Conservation (phyloP, 2,113 vertebrate genomes). For the Scartelaos histophorus region DNA sequence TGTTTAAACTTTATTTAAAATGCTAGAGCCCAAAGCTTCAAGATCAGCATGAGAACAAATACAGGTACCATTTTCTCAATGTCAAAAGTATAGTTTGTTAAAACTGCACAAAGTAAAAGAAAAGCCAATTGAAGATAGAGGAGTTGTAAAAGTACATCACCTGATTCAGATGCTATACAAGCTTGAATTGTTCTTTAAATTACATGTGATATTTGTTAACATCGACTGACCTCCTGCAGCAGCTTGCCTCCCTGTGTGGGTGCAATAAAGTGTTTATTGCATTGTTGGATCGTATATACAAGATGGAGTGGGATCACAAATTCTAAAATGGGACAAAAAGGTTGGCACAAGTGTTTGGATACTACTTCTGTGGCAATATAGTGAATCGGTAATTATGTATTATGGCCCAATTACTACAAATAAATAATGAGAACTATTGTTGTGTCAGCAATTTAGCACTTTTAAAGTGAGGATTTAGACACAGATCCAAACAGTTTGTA, state of each 20-base stretch:
- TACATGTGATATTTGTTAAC: constrained; percentile 35
- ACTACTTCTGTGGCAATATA: constrained; percentile 22
- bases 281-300: constrained; percentile 73
- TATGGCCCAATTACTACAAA: constrained; percentile 28
- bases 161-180: constrained; percentile 68
- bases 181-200: constrained; percentile 42
- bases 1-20: constrained; percentile 73
- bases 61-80: constrained; percentile 53
- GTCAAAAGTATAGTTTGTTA: constrained; percentile 71
- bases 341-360: constrained; percentile 29
- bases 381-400: constrained; percentile 18
- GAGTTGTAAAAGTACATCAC: constrained; percentile 57
- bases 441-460: constrained; percentile 22
- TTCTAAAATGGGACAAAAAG: constrained; percentile 39
- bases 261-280: constrained; percentile 72
- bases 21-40: constrained; percentile 67
- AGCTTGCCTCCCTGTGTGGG: constrained; percentile 65
- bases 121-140: constrained; percentile 47
- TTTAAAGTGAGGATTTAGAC: constrained; percentile 43
- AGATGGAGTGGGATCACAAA: constrained; percentile 41
- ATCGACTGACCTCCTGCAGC: constrained; percentile 45
- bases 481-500: constrained; percentile 37
- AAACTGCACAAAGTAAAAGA: constrained; percentile 72
- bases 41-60: constrained; percentile 61
- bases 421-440: constrained; percentile 11